Percentiles rank a stretch among this genome's conserved stretches.
phyloP scores from a whole-genome alignment of 2,113 vertebrate species.

The Neotoma lepida region DNA sequence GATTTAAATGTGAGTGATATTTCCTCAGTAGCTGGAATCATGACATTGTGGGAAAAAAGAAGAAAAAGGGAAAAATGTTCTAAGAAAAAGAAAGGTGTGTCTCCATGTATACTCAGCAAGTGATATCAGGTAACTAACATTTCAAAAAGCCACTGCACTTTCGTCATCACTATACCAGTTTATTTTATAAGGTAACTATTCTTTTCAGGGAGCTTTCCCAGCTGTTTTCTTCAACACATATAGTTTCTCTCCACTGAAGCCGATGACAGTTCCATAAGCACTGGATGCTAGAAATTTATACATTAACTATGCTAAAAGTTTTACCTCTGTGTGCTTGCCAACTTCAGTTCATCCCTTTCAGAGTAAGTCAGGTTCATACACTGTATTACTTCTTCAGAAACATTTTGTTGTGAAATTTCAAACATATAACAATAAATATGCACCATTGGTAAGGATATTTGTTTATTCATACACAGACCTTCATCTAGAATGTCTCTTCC shows the following conservation, averaged over 20 bases:
- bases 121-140: neutral
- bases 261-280: constrained; percentile 28
- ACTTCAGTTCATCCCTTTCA: neutral
- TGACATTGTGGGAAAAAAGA: neutral
- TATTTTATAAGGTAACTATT: neutral
- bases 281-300: neutral
- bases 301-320: neutral
- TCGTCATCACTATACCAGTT: constrained; percentile 35
- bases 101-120: constrained; percentile 38
- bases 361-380: neutral
- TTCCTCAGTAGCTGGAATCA: constrained; percentile 41
- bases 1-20: constrained; percentile 33
- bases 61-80: constrained; percentile 41
- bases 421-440: neutral
- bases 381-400: neutral
- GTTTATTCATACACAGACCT: neutral
- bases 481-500: neutral
- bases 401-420: neutral
- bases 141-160: constrained; percentile 44
- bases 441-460: neutral
- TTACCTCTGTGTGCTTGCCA: neutral
- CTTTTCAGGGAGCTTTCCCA: neutral
- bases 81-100: constrained; percentile 30
- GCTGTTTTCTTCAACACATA: neutral
- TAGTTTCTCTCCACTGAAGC: constrained; percentile 7